Conservation (phyloP, 1,140 invertebrate genomes). For the Drosophila mauritiana region DNA sequence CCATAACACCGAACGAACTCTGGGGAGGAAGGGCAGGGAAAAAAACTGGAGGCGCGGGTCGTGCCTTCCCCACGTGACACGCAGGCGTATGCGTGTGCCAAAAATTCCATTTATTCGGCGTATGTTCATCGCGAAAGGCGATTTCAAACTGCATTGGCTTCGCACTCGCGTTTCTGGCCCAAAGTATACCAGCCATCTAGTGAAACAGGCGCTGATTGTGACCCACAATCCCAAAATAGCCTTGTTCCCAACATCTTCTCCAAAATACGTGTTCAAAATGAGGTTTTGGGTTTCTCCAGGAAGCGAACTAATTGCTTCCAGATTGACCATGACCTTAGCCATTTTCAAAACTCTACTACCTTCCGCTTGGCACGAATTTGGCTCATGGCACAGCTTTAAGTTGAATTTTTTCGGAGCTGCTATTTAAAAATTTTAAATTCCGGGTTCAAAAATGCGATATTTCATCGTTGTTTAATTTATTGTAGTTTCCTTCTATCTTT, state of each 20-base stretch:
- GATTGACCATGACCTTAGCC: slow-evolving; percentile 3
- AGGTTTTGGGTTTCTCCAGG: too few relatives aligned
- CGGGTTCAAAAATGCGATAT: neutral
- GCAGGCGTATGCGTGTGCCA: slow-evolving; percentile 47
- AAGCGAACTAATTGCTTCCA: neutral
- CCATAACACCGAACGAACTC: slow-evolving; percentile 11
- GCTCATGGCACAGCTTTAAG: neutral
- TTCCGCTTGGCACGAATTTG: neutral
- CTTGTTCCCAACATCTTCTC: neutral
- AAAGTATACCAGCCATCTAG: neutral
- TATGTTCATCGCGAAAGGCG: slow-evolving; percentile 11
- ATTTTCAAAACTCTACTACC: neutral
- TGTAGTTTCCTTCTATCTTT: too few relatives aligned
- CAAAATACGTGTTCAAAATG: neutral
- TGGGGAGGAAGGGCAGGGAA: slow-evolving; percentile 3
- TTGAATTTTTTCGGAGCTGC: neutral
- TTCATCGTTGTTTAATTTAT: too few relatives aligned
- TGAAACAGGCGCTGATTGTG: neutral
- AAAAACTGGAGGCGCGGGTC: slow-evolving; percentile 25
- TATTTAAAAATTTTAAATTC: neutral
- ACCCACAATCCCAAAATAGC: neutral
- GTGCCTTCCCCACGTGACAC: slow-evolving; percentile 40
- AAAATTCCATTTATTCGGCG: slow-evolving; percentile 24
- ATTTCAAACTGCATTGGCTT: slow-evolving; percentile 20
- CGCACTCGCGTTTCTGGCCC: neutral